phyloP scores from a whole-genome alignment of 2,797 vertebrate genomes.

The Iguana delicatissima region DNA sequence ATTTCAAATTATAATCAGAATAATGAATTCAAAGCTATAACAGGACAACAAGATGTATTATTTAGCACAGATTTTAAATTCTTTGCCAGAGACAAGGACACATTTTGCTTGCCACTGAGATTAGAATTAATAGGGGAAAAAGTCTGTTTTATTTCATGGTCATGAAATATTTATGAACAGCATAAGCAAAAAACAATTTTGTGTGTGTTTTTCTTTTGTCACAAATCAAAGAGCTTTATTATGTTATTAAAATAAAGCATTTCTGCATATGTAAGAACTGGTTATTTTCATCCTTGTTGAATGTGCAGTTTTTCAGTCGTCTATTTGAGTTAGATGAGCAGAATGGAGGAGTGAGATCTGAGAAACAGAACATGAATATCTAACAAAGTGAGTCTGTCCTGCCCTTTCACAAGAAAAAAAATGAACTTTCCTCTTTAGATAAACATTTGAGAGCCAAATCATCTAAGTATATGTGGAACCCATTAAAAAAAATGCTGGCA shows the following conservation, averaged over 20 bases:
- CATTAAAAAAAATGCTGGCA: constrained; percentile 10
- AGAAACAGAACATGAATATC: too few relatives aligned
- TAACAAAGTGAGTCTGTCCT: neutral
- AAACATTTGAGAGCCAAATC: neutral
- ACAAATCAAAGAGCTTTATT: neutral
- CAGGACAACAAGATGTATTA: constrained; percentile 3
- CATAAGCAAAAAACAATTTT: neutral
- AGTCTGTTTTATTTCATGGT: neutral
- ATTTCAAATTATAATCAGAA: constrained; percentile 34
- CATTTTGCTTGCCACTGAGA: neutral
- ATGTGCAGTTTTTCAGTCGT: too few relatives aligned
- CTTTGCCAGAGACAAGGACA: neutral
- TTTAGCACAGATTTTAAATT: constrained; percentile 17
- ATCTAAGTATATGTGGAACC: neutral
- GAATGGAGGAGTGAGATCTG: too few relatives aligned
- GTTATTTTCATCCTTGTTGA: neutral
- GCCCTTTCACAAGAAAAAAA: neutral
- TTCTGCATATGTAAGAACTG: neutral
- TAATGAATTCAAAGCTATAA: neutral
- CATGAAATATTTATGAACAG: constrained; percentile 26
- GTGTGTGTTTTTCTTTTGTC: constrained; percentile 4
- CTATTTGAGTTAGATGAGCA: too few relatives aligned
- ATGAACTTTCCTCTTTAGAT: neutral
- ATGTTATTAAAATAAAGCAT: too few relatives aligned
- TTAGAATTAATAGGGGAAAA: neutral